A percentile compares a stretch with the other conserved stretches of the same genome.
Evolutionary conservation across 2,888 invertebrate species (phyloP).

Genomic region (Neoaliturus tenellus): DNA sequence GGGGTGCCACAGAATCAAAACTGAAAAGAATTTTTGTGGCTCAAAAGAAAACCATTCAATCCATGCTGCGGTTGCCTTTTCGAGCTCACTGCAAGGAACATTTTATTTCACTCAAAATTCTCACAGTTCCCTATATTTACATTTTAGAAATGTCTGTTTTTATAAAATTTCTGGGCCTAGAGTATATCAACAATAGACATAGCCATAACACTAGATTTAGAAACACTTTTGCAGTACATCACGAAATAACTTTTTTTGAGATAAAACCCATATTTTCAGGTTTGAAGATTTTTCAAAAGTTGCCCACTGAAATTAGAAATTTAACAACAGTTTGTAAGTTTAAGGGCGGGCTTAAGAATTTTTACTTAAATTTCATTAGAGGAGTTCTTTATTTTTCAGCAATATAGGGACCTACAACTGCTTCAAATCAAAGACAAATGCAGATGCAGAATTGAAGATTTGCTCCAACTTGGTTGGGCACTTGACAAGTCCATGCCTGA

Average conservation of each 20-base stretch:
- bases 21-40: too few species aligned
- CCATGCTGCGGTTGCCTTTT: not conserved
- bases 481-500: too few species aligned
- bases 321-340: too few species aligned
- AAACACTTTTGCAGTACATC: not conserved
- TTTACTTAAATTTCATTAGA: too few species aligned
- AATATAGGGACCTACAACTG: too few species aligned
- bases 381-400: too few species aligned
- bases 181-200: not conserved
- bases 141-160: not conserved
- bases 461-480: too few species aligned
- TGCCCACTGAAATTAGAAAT: too few species aligned
- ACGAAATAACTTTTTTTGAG: not conserved
- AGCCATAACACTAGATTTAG: not conserved
- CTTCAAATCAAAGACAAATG: too few species aligned
- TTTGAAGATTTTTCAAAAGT: not conserved
- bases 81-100: not conserved
- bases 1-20: too few species aligned
- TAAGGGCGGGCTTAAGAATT: too few species aligned
- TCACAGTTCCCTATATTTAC: not conserved
- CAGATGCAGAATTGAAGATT: too few species aligned
- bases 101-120: not conserved
- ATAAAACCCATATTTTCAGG: not conserved
- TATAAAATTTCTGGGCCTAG: not conserved
- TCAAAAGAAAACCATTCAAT: not conserved